phyloP scores from a whole-genome alignment of 2,797 vertebrate genomes.

The Pseudomugil gertrudae region DNA sequence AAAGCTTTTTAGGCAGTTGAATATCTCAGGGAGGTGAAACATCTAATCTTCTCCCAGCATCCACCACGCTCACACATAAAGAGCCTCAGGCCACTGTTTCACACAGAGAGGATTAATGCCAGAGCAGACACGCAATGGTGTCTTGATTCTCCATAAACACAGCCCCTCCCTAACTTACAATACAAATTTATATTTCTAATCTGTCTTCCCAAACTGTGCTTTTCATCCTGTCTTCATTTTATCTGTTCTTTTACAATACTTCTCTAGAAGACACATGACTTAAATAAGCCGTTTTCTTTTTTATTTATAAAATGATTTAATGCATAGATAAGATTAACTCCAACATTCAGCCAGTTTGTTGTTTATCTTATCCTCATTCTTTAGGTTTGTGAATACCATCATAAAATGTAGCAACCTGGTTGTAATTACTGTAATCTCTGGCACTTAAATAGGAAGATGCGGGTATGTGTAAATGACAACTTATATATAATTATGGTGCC shows the following conservation, averaged over 20 bases:
- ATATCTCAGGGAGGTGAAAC: slow-evolving; percentile 29
- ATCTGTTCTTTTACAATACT: background rate
- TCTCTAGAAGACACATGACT: background rate
- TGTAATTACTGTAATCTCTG: background rate
- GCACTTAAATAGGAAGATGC: background rate
- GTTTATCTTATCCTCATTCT: background rate
- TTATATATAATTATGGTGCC: background rate
- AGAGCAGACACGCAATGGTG: slow-evolving; percentile 12
- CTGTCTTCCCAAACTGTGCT: background rate
- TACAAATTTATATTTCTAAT: background rate
- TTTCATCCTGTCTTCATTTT: background rate
- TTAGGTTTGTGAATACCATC: background rate
- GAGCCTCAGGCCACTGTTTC: slow-evolving; percentile 30
- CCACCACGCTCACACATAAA: background rate
- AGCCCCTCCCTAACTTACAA: background rate
- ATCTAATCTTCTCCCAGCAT: slow-evolving; percentile 25
- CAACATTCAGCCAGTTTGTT: background rate
- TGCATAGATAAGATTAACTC: background rate
- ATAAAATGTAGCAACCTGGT: background rate
- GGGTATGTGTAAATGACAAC: background rate
- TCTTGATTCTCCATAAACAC: slow-evolving; percentile 8
- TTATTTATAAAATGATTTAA: background rate
- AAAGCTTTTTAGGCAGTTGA: slow-evolving; percentile 33
- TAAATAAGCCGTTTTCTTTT: background rate
- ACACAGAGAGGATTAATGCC: slow-evolving; percentile 39